These are phyloP conservation scores for Chionoecetes opilio DNA, from an alignment of 1,140 invertebrate species.

Conservation along the genomic window DNA sequence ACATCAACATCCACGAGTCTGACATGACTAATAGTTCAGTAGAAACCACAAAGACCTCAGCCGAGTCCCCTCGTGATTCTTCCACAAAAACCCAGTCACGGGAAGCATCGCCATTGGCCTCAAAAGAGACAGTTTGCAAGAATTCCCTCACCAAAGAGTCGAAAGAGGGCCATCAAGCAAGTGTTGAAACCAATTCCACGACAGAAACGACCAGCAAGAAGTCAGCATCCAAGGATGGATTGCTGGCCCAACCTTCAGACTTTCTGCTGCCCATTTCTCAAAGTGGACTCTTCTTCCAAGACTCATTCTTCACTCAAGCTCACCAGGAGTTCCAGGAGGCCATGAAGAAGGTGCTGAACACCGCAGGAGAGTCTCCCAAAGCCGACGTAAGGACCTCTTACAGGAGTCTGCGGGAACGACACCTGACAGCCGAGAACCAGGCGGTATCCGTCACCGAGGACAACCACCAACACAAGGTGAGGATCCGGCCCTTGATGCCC, in stretches of 20 bases:
- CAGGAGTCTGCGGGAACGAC: constrained; percentile 60
- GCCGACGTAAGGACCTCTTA: constrained; percentile 41
- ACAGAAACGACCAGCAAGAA: neutral
- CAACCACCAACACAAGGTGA: constrained; percentile 66
- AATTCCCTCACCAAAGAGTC: neutral
- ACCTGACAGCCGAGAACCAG: constrained; percentile 74
- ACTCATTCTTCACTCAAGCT: constrained; percentile 57
- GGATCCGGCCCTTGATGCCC: neutral
- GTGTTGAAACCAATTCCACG: neutral
- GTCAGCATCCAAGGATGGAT: neutral
- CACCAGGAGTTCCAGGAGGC: constrained; percentile 63
- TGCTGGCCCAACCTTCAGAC: constrained; percentile 30
- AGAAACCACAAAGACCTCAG: neutral
- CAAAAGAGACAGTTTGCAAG: neutral
- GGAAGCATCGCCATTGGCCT: neutral
- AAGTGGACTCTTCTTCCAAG: constrained; percentile 65
- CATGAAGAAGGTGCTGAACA: constrained; percentile 51
- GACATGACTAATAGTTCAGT: neutral
- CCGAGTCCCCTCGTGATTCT: neutral
- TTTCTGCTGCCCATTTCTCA: constrained; percentile 42
- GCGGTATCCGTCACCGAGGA: constrained; percentile 68
- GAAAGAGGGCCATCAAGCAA: neutral
- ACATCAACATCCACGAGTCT: neutral
- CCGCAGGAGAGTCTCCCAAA: neutral
- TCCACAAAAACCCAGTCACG: neutral